Conservation (phyloP, 1,140 invertebrate species). For the Aphidius ervi region DNA sequence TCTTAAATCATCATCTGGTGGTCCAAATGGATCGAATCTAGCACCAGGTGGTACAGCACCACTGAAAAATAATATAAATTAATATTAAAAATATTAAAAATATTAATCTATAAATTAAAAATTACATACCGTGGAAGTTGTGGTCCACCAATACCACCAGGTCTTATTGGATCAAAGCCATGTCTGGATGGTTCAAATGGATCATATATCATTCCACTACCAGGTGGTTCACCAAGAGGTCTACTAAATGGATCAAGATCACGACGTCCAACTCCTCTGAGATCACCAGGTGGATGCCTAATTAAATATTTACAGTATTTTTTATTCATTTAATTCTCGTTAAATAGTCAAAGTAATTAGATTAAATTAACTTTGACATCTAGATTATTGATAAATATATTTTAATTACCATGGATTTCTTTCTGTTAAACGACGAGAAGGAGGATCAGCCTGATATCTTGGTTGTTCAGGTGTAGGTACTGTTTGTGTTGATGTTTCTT, state of each 20-base stretch:
- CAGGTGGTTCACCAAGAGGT: conserved; percentile 19
- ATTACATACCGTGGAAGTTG: conserved; percentile 54
- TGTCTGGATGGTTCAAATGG: conserved; percentile 50
- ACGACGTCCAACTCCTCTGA: conserved; percentile 58
- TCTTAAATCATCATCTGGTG: conserved; percentile 53
- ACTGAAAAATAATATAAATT: conserved; percentile 43
- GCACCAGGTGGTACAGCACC: conserved; percentile 71
- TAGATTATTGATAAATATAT: not conserved
- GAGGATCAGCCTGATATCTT: no score
- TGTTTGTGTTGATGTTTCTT: conserved; percentile 40
- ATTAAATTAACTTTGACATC: no score
- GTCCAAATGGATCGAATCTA: conserved; percentile 78
- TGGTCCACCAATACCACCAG: conserved; percentile 54
- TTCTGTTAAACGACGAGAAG: not conserved
- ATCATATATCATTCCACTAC: conserved; percentile 71
- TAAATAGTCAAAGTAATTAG: no score
- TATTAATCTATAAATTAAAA: conserved; percentile 3
- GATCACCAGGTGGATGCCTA: conserved; percentile 36
- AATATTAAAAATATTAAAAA: conserved; percentile 17
- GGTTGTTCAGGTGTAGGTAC: not conserved
- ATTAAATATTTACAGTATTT: conserved; percentile 1
- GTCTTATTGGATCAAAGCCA: conserved; percentile 11
- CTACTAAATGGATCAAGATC: conserved; percentile 72
- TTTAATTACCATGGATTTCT: conserved; percentile 18
- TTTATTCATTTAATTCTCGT: no score